Conservation (phyloP, 92 coral and sea anemone genomes). For the Actinostola sp. region DNA sequence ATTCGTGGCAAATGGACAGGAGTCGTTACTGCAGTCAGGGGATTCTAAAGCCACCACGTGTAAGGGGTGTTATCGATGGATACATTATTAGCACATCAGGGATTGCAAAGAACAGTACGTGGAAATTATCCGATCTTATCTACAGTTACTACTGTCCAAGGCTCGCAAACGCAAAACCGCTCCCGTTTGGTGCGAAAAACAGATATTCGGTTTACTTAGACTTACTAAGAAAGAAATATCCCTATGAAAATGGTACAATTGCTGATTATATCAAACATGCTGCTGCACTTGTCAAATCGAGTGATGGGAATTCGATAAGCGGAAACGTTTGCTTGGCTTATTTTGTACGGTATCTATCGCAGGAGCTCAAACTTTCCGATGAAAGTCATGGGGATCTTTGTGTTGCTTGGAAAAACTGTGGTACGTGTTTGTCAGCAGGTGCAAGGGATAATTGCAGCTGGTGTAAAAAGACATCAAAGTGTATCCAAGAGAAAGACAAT, state of each 20-base stretch:
- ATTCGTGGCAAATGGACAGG: constrained; percentile 31
- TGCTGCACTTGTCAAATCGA: neutral
- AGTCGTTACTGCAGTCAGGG: constrained; percentile 17
- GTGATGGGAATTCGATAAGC: neutral
- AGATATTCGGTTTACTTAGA: constrained; percentile 22
- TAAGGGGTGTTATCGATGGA: constrained; percentile 56
- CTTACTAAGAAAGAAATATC: constrained; percentile 6
- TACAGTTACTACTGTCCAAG: constrained; percentile 49
- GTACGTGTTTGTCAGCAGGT: constrained; percentile 44
- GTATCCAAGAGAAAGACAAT: constrained; percentile 1
- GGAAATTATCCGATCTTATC: constrained; percentile 42
- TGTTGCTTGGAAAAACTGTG: constrained; percentile 32
- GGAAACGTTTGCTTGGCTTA: constrained; percentile 11
- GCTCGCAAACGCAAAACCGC: neutral
- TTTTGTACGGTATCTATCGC: constrained; percentile 20
- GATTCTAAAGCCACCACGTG: constrained; percentile 17
- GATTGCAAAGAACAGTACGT: neutral
- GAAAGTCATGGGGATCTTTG: constrained; percentile 16
- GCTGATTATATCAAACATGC: neutral
- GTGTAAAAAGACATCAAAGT: constrained; percentile 43
- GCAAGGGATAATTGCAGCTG: constrained; percentile 41
- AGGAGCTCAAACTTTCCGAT: neutral
- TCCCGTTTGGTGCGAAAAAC: constrained; percentile 4
- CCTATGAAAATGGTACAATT: neutral
- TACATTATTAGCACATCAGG: constrained; percentile 27